Evolutionary conservation across 2,113 vertebrate genomes (phyloP), one percentile per base, ranked within the genome.

Genomic region (Drymodes brunneopygia): DNA sequence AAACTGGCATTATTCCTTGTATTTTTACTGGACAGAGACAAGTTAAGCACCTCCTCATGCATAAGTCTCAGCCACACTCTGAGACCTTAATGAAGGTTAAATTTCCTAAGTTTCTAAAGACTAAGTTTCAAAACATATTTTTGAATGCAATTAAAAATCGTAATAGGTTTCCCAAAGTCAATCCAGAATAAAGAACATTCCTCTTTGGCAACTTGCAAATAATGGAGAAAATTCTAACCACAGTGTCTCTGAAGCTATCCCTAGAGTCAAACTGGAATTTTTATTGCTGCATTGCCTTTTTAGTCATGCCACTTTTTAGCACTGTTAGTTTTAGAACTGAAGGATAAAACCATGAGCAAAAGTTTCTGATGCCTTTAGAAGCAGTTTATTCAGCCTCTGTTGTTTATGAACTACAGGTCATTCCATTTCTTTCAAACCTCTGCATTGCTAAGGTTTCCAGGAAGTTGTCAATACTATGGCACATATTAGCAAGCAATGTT

Each of bases 221-320:
- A 95, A 95, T 91, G 89, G 72, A 95, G 94, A 95, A 90, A 95
- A 93, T 94, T 89, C 94, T 95, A 85, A 97, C 95, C 95, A 96
- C 93, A 95, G 69, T 81, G 87, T 90, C 87, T 97, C 93, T 92
- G 88, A 96, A 96, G 75, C 82, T 94, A 67, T 97, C 97, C 94
- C 96, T 71, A 88, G 96, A 96, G 97, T 92, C 79, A 80, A 95
- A 81, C 28, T 92, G 96, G 94, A 97, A 96, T 97, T 95, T 96
- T 96, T 95, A 96, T 93, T 94, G 86, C 96, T 84, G 54, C 50
- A 36, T 62, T 91, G 90, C 88, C 94, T 92, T 94, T 94, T 96
- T 92, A 97, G 75, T 96, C 62, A 38, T 94, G 90, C 79, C 81
- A 91, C 82, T 89, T 95, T 88, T 96, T 64, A 93, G 90, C 94